Base-by-base conservation (phyloP, 2,113 vertebrate species). In the Grammatotria lemairii region DNA sequence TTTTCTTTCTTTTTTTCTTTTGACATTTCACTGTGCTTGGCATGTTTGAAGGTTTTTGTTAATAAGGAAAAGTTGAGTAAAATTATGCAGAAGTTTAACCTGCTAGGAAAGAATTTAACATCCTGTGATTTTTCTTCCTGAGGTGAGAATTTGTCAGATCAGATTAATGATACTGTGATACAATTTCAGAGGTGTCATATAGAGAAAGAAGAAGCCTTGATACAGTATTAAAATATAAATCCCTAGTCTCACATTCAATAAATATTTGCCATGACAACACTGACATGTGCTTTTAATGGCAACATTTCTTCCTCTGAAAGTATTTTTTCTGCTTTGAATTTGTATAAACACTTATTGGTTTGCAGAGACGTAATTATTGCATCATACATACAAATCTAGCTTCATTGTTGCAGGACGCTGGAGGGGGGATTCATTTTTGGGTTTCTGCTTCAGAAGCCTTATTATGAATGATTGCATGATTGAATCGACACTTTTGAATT, bases 141-240 rank as follows among this genome's bases (percentile, higher is more conserved):
- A 47, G 40, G 55, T 63, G 73, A 89, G 55, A 70, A 84, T 83
- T 38, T 70, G 80, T 90, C 83, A 87, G 88, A 87, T 82, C 45
- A 83, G n/a, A 78, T 82, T 86, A 85, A 89, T 53, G 70, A 89
- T 16, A 84, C 2, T 6, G 9, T 28, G 63, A 45, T 83, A 54
- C 45, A 31, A 49, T 79, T 88, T 79, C 35, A 65, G 16, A 83
- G 17, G 86, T 85, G 84, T 81, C 73, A 63, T 65, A 70, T 35
- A 28, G 14, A 51, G 57, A 53, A 26, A 55, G 14, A 80, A 28
- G 88, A 63, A 35, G 58, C 26, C 80, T 65, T 80, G 78, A 60
- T 84, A 85, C 85, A 45, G 5, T 21, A 57, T 93, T 90, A 85
- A 88, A 87, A 86, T 81, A 82, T 57, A 91, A 88, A 70, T 90